Conservation (phyloP, 2,888 invertebrate species). For the Disparrhopalites patrizii region DNA sequence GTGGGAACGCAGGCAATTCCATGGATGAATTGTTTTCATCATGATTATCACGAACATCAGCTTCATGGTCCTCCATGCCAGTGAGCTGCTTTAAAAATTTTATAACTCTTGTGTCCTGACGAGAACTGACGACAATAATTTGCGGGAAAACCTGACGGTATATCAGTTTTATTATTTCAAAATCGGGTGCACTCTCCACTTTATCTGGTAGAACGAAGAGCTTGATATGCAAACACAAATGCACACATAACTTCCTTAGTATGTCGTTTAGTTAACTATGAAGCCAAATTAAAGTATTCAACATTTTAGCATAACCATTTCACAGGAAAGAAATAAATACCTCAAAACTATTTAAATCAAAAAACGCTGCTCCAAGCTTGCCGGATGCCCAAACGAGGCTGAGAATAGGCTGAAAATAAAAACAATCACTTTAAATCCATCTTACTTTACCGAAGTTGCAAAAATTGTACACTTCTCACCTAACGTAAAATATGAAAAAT, state of each 20-base stretch:
- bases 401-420: constrained; percentile 57
- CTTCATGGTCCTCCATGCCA: constrained; percentile 12
- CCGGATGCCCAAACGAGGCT: constrained; percentile 63
- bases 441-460: no score
- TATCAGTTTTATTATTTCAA: constrained; percentile 59
- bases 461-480: no score
- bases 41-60: neutral
- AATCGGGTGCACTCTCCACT: constrained; percentile 61
- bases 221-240: constrained; percentile 51
- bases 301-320: neutral
- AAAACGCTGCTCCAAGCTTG: constrained; percentile 70
- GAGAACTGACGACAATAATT: constrained; percentile 48
- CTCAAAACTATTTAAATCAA: constrained; percentile 63
- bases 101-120: constrained; percentile 34
- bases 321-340: constrained; percentile 51
- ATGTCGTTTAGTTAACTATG: neutral
- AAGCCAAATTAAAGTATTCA: neutral
- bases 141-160: constrained; percentile 61
- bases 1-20: no score
- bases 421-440: neutral
- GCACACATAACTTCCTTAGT: constrained; percentile 18
- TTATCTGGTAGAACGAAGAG: constrained; percentile 66
- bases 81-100: constrained; percentile 27
- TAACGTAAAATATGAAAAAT: no score
- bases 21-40: no score